Base-by-base conservation (phyloP, 2,888 invertebrate species). In the Rotaria sp. region DNA sequence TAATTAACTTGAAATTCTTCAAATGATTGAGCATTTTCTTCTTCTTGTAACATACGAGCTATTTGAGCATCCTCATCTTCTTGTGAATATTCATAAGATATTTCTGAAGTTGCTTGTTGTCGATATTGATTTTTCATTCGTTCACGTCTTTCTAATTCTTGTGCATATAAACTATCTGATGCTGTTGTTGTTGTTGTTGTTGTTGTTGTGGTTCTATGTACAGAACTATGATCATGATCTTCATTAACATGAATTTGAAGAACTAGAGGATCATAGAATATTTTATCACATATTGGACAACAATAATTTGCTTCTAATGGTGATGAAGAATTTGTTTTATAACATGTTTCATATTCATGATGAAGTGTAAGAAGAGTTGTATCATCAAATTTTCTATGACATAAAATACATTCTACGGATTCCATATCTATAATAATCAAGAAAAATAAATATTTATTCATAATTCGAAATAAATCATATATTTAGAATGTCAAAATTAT, bases 221-320 rank as follows among this genome's bases (percentile, higher is more conserved):
- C 84, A 85, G 85, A 38, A 67, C 45, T 8, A 85, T 87, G 74
- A 86, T 87, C 84, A 88, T 87, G n/a, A 75, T 67, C 89, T 48
- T 90, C 94, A 89, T 95, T 95, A 88, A 95, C 95, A 90, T 96
- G 96, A 50, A 92, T 89, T 85, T 93, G 93, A 91, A 95, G 91
- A 91, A 94, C 94, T 91, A 91, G 91, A 87, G 89, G 88, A 85
- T 89, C 89, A 67, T 88, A 86, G 88, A 90, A 90, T 84, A 89
- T 90, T 87, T 89, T 88, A 86, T 90, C 90, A 89, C 91, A 92
- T 11, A 91, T 90, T 13, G 91, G 91, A 88, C 91, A 89, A 59
- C 80, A 59, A 38, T 87, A 85, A 84, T 87, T 74, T 48, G 24
- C 2, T 30, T 85, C 55, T 21, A 26, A 24, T 52, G 8, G 3